Base-by-base conservation (phyloP, 2,113 vertebrate genomes). In the Caranx ignobilis region DNA sequence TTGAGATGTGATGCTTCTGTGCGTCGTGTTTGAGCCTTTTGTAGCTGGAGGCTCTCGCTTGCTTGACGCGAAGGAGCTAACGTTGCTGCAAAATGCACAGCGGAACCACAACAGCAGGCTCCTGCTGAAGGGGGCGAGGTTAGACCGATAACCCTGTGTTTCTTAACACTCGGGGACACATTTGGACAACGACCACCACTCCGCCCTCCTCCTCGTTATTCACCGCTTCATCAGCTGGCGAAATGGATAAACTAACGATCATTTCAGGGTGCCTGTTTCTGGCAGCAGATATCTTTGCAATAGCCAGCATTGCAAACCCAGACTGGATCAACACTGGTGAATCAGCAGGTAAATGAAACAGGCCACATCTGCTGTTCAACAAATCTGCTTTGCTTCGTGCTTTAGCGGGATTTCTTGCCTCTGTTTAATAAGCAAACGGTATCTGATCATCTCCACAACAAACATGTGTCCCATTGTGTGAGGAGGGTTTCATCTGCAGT, bases 251-350 rank as follows among this genome's bases (percentile, higher is more conserved):
- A 95, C 96, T 99, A 82, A 99, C 97, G 89, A 97, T 98, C 85
- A 98, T 99, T 95, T 98, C 97, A 96, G 97, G 97, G 94, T 99
- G 97, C 94, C 96, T 99, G 88, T 99, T 99, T 92, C 95, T 99
- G 96, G 97, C 97, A 74, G 97, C 97, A 81, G 97, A 99, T 95
- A 98, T 99, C 90, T 99, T 99, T 94, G 97, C 97, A 89, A 98
- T 99, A 92, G 97, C 97, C 90, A 99, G 97, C 93, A 97, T 99
- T 91, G 97, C 97, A 73, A 99, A 99, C 93, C 97, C 97, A 47
- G 97, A 99, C 95, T 99, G 97, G 97, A 98, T 99, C 96, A 99
- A 99, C 96, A 99, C 97, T 50, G 97, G 97, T 83, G 97, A 98
- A 94, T 97, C 97, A 73, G 96, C 97, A 94, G 97, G 97, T 98